phyloP scores from a whole-genome alignment of 2,888 invertebrate genomes.

The Theretra japonica region DNA sequence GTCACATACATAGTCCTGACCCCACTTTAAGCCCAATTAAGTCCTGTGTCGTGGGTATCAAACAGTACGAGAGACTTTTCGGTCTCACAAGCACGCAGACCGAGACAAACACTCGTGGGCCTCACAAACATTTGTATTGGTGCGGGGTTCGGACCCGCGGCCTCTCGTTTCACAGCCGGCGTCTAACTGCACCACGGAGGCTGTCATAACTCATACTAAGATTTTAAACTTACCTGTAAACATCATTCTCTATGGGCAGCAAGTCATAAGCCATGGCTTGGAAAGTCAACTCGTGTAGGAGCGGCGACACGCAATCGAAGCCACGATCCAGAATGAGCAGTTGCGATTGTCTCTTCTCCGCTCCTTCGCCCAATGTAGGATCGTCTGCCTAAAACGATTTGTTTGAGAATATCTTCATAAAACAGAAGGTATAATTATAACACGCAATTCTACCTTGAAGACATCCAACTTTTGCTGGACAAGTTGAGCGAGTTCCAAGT shows the following conservation, averaged over 20 bases:
- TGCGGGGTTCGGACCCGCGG: too few species aligned
- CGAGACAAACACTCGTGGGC: too few species aligned
- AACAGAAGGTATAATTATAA: not conserved
- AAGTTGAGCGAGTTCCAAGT: conserved; percentile 98
- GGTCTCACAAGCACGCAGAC: too few species aligned
- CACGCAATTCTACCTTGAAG: conserved; percentile 88
- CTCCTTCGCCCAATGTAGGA: conserved; percentile 99
- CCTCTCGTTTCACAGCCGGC: too few species aligned
- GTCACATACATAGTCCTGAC: too few species aligned
- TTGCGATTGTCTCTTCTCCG: conserved; percentile 98
- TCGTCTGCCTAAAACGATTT: conserved; percentile 92
- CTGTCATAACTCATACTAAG: too few species aligned
- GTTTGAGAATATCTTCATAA: not conserved
- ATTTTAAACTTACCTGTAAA: conserved; percentile 91
- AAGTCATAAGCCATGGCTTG: conserved; percentile 99
- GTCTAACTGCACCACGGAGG: too few species aligned
- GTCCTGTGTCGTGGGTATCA: too few species aligned
- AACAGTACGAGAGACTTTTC: too few species aligned
- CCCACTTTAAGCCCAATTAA: too few species aligned
- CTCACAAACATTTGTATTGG: too few species aligned
- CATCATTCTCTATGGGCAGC: conserved; percentile 98
- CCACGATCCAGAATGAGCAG: conserved; percentile 98
- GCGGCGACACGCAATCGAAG: conserved; percentile 98
- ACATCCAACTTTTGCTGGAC: conserved; percentile 99
- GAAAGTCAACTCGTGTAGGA: conserved; percentile 98